These are phyloP conservation scores for Machaerirhynchus nigripectus DNA, from an alignment of 2,113 vertebrate genomes.

Conservation along the genomic window DNA sequence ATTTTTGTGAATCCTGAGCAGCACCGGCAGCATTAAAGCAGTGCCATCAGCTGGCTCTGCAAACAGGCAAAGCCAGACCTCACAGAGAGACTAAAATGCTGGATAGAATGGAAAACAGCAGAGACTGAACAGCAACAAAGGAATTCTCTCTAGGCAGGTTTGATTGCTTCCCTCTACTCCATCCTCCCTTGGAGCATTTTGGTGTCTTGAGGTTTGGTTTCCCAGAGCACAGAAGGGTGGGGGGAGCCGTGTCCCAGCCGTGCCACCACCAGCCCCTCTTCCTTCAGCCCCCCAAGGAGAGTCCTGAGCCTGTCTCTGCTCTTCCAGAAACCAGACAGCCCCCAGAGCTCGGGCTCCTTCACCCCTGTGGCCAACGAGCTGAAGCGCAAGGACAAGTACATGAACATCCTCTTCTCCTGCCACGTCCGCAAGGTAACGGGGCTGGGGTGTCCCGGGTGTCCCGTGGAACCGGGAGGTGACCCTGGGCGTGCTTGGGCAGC, in stretches of 20 bases:
- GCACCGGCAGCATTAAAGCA: not conserved
- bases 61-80: not conserved
- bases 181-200: not conserved
- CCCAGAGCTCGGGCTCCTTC: conserved; percentile 81
- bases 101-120: not conserved
- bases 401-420: conserved; percentile 92
- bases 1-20: not conserved
- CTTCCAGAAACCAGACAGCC: conserved; percentile 85
- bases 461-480: fast-evolving
- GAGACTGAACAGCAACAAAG: not conserved
- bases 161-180: not conserved
- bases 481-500: not conserved
- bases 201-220: not conserved
- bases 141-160: not conserved
- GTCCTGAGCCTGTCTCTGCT: not conserved
- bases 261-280: not conserved
- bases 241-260: not conserved
- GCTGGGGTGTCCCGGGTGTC: not conserved
- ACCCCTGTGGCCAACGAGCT: conserved; percentile 87
- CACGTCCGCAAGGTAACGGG: conserved; percentile 91
- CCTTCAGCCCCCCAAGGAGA: not conserved
- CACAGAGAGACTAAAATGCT: not conserved
- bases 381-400: conserved; percentile 97
- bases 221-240: not conserved
- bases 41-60: not conserved